Conservation (phyloP, 2,888 invertebrate species). For the Salpingus planirostris region DNA sequence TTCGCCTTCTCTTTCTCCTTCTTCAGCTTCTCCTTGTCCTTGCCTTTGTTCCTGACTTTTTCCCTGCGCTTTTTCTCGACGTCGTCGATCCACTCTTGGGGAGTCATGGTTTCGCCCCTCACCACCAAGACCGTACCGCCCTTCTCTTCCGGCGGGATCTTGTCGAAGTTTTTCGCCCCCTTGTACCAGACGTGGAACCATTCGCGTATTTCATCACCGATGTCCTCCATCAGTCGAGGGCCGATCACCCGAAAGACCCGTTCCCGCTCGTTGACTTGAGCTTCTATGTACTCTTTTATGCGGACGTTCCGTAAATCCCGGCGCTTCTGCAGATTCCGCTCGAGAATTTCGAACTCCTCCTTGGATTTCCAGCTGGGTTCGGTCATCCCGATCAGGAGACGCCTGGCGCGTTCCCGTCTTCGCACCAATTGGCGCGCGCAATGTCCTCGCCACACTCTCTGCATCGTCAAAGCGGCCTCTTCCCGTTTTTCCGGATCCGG, state of each 20-base stretch:
- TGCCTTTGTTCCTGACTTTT: constrained; percentile 28
- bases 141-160: constrained; percentile 60
- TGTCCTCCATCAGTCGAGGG: constrained; percentile 61
- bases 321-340: constrained; percentile 43
- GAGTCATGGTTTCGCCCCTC: constrained; percentile 50
- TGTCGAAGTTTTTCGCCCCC: constrained; percentile 53
- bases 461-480: constrained; percentile 36
- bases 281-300: constrained; percentile 42
- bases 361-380: constrained; percentile 44
- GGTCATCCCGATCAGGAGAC: constrained; percentile 48
- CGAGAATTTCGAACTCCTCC: constrained; percentile 42
- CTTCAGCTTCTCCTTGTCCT: constrained; percentile 20
- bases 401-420: constrained; percentile 39
- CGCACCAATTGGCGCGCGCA: constrained; percentile 40
- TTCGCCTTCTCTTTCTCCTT: constrained; percentile 21
- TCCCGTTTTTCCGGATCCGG: constrained; percentile 13
- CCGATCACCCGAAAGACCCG: constrained; percentile 45
- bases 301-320: constrained; percentile 43
- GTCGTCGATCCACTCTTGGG: constrained; percentile 48
- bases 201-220: constrained; percentile 64
- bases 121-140: constrained; percentile 58
- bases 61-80: constrained; percentile 28
- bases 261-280: constrained; percentile 45
- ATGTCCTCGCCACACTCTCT: constrained; percentile 43
- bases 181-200: constrained; percentile 65